These are phyloP conservation scores for Neosalanx taihuensis DNA, from an alignment of 2,797 vertebrate genomes.

Conservation along the genomic window DNA sequence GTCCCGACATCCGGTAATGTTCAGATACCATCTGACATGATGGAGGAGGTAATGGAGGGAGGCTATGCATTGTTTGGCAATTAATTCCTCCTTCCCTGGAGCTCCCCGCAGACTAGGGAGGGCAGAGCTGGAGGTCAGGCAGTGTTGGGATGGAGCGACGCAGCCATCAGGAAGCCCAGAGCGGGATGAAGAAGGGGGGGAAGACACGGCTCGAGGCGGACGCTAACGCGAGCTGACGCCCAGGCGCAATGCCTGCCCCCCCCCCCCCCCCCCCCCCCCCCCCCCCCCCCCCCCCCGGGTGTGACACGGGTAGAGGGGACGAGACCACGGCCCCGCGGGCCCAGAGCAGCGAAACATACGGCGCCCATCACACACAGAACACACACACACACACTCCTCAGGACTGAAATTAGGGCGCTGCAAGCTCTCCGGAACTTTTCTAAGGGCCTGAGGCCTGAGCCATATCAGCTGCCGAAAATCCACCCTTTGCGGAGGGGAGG, in stretches of 20 bases:
- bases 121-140: constrained; percentile 63
- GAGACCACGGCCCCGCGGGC: no score
- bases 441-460: constrained; percentile 17
- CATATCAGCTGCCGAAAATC: constrained; percentile 18
- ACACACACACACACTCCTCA: background rate
- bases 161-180: constrained; percentile 53
- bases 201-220: background rate
- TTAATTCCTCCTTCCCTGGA: constrained; percentile 79
- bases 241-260: background rate
- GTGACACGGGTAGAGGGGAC: background rate
- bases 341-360: no score
- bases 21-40: constrained; percentile 86
- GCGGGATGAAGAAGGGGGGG: background rate
- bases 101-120: constrained; percentile 53
- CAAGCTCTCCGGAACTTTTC: constrained; percentile 10
- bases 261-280: background rate
- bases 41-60: constrained; percentile 85
- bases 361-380: background rate
- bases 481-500: constrained; percentile 20
- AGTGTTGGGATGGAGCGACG: constrained; percentile 43
- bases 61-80: constrained; percentile 84
- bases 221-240: background rate
- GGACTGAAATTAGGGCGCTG: constrained; percentile 19
- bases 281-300: background rate
- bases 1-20: constrained; percentile 81